These are phyloP conservation scores for Metacarcinus magister DNA, from an alignment of 2,888 invertebrate genomes.

Conservation along the genomic window DNA sequence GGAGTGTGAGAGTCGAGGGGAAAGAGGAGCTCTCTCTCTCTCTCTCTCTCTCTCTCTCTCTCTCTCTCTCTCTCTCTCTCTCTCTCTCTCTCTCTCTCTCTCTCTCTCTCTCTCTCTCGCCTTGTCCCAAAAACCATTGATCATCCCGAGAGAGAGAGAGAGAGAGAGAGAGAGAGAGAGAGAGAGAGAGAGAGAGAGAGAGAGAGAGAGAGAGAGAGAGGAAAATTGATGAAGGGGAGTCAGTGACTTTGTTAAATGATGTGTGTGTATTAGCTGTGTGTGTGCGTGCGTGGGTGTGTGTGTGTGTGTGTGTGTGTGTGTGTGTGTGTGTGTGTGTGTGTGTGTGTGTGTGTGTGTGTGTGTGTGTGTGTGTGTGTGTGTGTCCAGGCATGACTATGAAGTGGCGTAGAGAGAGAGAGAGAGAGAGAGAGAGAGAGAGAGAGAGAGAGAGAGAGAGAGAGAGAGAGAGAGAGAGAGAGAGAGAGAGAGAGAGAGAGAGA, in stretches of 20 bases:
- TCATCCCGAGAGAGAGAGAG: too few relatives aligned
- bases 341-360: background rate
- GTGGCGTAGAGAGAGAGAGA: too few relatives aligned
- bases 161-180: conserved; percentile 2
- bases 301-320: conserved; percentile 2
- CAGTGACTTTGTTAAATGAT: conserved; percentile 15
- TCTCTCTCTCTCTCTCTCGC: too few relatives aligned
- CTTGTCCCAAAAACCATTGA: too few relatives aligned
- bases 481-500: conserved; percentile 26
- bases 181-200: conserved; percentile 2
- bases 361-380: too few relatives aligned
- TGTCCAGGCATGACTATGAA: too few relatives aligned
- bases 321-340: conserved; percentile 11
- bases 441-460: too few relatives aligned
- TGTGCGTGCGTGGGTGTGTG: background rate
- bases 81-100: background rate
- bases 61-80: conserved; percentile 3
- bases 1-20: background rate
- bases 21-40: background rate
- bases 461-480: conserved; percentile 4
- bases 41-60: conserved; percentile 26
- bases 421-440: too few relatives aligned
- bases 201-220: background rate
- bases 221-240: background rate
- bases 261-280: background rate